A percentile compares a stretch with the other conserved stretches of the same genome.
Evolutionary conservation across 2,888 invertebrate species (phyloP).

Genomic region (Lordiphosa andalusiaca): DNA sequence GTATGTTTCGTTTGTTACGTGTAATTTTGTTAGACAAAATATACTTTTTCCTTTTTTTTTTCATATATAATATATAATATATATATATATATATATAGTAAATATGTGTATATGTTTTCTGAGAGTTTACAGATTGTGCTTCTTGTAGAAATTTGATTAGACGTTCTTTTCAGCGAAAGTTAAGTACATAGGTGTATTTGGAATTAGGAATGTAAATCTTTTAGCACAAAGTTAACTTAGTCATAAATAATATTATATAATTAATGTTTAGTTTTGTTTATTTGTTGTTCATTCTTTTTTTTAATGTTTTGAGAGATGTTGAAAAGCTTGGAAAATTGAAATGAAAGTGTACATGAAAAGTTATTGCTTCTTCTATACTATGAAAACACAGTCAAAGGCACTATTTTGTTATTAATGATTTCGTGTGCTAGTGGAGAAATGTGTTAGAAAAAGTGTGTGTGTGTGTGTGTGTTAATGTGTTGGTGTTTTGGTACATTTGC

Average conservation of each 20-base stretch:
- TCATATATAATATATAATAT: too few species aligned
- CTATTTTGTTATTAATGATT: constrained; percentile 39
- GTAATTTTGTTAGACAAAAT: constrained; percentile 70
- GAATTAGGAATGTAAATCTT: constrained; percentile 46
- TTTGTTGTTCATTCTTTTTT: too few species aligned
- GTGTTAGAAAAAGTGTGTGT: constrained; percentile 3
- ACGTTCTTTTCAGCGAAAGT: constrained; percentile 30
- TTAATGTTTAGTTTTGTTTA: constrained; percentile 12
- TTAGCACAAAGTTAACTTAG: constrained; percentile 20
- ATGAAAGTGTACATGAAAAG: constrained; percentile 24
- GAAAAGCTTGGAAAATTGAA: constrained; percentile 7
- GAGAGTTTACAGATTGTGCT: constrained; percentile 43
- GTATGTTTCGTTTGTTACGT: constrained; percentile 16
- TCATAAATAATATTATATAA: constrained; percentile 41
- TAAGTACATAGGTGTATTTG: constrained; percentile 44
- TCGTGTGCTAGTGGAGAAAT: constrained; percentile 29
- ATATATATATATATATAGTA: constrained; percentile 37
- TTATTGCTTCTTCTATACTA: constrained; percentile 21
- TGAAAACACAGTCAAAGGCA: constrained; percentile 68
- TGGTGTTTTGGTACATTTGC: constrained; percentile 16
- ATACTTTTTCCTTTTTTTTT: constrained; percentile 35
- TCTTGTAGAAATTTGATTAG: constrained; percentile 72
- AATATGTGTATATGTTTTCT: constrained; percentile 18
- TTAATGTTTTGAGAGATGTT: neutral
- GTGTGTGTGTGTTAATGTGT: neutral